Conservation (phyloP, 2,113 vertebrate species). For the Tachuris rubrigastra region DNA sequence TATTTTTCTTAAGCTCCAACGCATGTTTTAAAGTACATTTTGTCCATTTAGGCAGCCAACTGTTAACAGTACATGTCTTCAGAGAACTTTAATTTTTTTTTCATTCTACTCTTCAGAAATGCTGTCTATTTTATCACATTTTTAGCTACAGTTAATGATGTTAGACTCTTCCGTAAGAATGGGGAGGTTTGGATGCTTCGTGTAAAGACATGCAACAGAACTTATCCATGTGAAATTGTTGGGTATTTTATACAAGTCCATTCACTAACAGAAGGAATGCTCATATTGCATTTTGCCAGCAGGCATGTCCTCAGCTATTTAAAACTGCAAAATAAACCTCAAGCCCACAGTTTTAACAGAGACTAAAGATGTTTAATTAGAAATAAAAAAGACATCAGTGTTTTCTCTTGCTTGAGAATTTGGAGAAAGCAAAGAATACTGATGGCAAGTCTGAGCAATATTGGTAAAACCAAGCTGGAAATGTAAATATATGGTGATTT, state of each 20-base stretch:
- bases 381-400: not conserved
- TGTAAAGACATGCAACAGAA: not conserved
- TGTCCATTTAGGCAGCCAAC: not conserved
- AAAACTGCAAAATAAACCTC: not conserved
- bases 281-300: not conserved
- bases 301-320: not conserved
- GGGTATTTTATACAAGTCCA: not conserved
- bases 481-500: not conserved
- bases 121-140: not conserved
- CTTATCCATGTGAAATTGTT: not conserved
- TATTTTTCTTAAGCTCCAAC: not conserved
- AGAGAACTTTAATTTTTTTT: not conserved
- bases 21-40: not conserved
- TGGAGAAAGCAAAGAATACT: not conserved
- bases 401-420: not conserved
- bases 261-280: not conserved
- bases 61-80: not conserved
- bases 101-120: not conserved
- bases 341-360: not conserved
- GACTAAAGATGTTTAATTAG: not conserved
- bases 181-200: not conserved
- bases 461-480: not conserved
- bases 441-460: not conserved
- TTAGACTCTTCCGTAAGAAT: not conserved
- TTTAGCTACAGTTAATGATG: not conserved